A percentile compares a stretch with the other conserved stretches of the same genome.
Evolutionary conservation across 2,113 vertebrate genomes (phyloP).

Genomic region (Ornithorhynchus anatinus): DNA sequence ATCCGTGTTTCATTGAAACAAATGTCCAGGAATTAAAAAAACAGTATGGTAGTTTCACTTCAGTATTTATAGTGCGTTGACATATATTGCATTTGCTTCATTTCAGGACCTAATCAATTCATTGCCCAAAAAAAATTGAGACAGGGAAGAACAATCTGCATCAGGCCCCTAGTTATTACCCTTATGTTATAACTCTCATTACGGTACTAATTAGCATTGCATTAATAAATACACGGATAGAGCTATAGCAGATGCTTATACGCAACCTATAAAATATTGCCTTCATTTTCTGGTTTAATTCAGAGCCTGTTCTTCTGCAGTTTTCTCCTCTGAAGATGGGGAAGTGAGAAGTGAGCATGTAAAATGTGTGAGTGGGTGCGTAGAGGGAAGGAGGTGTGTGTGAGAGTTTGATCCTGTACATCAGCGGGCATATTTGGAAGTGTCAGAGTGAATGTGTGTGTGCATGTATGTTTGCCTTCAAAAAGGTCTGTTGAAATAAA

Average conservation of each 20-base stretch:
- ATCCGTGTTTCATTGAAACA: conserved; percentile 39
- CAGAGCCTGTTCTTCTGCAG: not conserved
- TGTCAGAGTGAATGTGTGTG: too few relatives aligned
- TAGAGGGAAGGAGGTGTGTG: too few relatives aligned
- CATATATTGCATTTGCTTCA: conserved; percentile 38
- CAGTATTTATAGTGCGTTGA: conserved; percentile 43
- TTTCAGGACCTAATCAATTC: conserved; percentile 54
- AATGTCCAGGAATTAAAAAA: conserved; percentile 43
- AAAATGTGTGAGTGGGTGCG: not conserved
- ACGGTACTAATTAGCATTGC: conserved; percentile 33
- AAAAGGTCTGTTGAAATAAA: too few relatives aligned
- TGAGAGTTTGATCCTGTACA: not conserved
- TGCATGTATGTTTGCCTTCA: too few relatives aligned
- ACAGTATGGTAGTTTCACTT: conserved; percentile 26
- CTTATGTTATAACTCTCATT: conserved; percentile 55
- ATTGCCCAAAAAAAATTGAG: conserved; percentile 29
- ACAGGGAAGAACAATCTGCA: conserved; percentile 24
- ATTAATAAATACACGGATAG: conserved; percentile 35
- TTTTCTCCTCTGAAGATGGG: not conserved
- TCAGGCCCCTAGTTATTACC: conserved; percentile 29
- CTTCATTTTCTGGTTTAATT: not conserved
- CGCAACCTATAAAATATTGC: not conserved
- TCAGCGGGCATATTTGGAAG: too few relatives aligned
- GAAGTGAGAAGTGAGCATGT: not conserved
- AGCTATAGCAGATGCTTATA: not conserved